phyloP scores from a whole-genome alignment of 1,140 invertebrate genomes.

The Sitobion miscanthi region DNA sequence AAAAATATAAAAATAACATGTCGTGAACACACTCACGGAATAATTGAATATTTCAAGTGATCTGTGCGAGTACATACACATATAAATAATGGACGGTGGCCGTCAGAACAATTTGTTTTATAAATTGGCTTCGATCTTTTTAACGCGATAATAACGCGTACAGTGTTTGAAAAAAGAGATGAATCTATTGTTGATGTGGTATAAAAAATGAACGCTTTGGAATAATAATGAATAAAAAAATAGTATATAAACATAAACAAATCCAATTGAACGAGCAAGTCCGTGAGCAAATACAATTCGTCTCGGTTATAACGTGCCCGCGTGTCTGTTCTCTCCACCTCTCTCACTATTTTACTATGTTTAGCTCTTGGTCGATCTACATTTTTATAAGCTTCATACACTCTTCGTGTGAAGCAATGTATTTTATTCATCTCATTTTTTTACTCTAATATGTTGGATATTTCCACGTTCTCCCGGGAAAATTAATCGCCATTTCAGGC shows the following conservation, averaged over 20 bases:
- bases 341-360: constrained; percentile 35
- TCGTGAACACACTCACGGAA: background rate
- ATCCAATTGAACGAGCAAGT: constrained; percentile 53
- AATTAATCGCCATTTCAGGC: constrained; percentile 54
- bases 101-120: constrained; percentile 53
- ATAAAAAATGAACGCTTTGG: constrained; percentile 55
- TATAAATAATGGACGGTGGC: constrained; percentile 44
- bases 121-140: constrained; percentile 56
- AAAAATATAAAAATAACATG: constrained; percentile 16
- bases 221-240: constrained; percentile 54
- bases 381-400: constrained; percentile 55
- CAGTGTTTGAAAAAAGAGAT: constrained; percentile 53
- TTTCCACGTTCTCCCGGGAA: constrained; percentile 51
- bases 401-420: constrained; percentile 49
- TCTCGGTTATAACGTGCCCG: constrained; percentile 56
- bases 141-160: constrained; percentile 56
- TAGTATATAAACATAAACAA: constrained; percentile 55
- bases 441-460: background rate
- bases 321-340: background rate
- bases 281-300: constrained; percentile 57
- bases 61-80: constrained; percentile 7
- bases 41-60: constrained; percentile 54
- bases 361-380: constrained; percentile 43
- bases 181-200: constrained; percentile 51
- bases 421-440: constrained; percentile 45